Evolutionary conservation across 92 coral and sea anemone genomes (phyloP).

Genomic region (Micromussa lordhowensis): DNA sequence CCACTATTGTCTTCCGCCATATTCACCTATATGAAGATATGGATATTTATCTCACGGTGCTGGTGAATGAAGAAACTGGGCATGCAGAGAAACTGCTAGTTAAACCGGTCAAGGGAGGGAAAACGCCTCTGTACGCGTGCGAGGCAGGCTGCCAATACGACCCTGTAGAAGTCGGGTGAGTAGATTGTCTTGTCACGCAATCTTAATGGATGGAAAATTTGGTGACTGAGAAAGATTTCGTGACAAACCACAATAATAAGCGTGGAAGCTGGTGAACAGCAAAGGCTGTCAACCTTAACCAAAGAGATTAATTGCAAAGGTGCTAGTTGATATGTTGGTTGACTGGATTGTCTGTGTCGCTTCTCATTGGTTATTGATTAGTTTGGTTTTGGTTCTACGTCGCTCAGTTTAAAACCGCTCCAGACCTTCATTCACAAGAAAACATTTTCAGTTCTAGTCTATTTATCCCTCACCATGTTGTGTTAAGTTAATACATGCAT

Average conservation of each 20-base stretch:
- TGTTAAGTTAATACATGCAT: no score
- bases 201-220: background rate
- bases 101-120: slow-evolving; percentile 73
- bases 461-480: no score
- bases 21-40: slow-evolving; percentile 86
- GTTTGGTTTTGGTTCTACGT: no score
- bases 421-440: no score
- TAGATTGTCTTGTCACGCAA: background rate
- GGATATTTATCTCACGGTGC: slow-evolving; percentile 79
- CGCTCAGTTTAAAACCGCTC: no score
- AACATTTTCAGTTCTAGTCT: no score
- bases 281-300: background rate
- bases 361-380: no score
- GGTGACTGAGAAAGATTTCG: background rate
- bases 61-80: slow-evolving; percentile 85
- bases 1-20: slow-evolving; percentile 89
- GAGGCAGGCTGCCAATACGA: slow-evolving; percentile 99
- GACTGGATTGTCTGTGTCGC: no score
- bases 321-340: background rate
- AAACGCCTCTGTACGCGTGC: slow-evolving; percentile 90
- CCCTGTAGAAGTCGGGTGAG: slow-evolving; percentile 91
- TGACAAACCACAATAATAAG: background rate
- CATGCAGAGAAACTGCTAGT: slow-evolving; percentile 92
- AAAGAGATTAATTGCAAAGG: background rate
- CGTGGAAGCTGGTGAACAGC: no score